Evolutionary conservation across 1,140 invertebrate species (phyloP), one percentile per base, ranked within the genome.

Genomic region (Macrobrachium rosenbergii): DNA sequence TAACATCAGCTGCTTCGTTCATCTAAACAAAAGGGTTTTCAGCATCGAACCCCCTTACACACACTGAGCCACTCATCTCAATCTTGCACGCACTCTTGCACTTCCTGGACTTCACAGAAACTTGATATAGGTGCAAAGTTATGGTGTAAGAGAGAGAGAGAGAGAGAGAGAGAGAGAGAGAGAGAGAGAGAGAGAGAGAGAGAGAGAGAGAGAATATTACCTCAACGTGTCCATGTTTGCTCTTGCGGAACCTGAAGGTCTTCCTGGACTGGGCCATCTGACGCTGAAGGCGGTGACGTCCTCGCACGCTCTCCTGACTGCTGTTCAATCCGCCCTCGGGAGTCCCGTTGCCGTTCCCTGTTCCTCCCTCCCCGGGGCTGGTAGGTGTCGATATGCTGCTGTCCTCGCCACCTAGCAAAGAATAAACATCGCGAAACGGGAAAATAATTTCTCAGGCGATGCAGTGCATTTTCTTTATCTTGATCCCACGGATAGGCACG

Each of bases 191-290:
- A 6, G 7, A 58, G 14, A 62, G 52, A n/a, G 28, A 11, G 23
- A n/a, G n/a, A 64, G 8, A 78, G 16, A 45, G 0, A 14, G 16
- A 60, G 19, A 10, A 45, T 5, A 67, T 81, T 75, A 89, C 83
- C 88, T 86, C 81, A 21, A 67, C 67, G 45, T 87, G 82, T 7
- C 84, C 88, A 73, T 86, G 80, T 77, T 89, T 87, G 92, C 96
- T 97, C 92, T 96, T 96, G 90, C 96, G 93, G 77, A 97, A 94
- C 85, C 97, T 94, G 92, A 99, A 98, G 0, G 97, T 98, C 93
- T 97, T 98, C 88, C 98, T 94, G 91, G 97, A 98, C 92, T 98
- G 97, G 23, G 96, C 97, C 93, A 98, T 98, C 82, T 97, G 96
- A 43, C 98, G 93, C 91, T 99, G 97, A 73, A 99, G 94, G 23